These are phyloP conservation scores for Crocuta crocuta DNA, from an alignment of 2,113 vertebrate genomes.

Conservation along the genomic window DNA sequence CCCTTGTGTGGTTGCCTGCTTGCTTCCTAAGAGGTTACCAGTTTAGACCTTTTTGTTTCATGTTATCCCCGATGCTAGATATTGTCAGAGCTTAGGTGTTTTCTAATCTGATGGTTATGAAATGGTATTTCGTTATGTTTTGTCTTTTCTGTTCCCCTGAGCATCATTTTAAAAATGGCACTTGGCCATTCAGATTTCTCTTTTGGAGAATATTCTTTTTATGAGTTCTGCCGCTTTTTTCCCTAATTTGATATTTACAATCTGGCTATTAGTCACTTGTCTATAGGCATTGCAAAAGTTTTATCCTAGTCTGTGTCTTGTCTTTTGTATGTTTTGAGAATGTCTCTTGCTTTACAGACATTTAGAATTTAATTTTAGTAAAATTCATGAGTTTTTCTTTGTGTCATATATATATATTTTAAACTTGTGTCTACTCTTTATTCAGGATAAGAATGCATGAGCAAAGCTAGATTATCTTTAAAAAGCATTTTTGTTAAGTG, in stretches of 20 bases:
- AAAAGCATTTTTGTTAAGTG: no score
- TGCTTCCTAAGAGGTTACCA: neutral
- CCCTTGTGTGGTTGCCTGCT: neutral
- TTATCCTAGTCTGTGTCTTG: neutral
- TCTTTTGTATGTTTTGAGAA: neutral
- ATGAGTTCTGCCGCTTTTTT: neutral
- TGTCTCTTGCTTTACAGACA: neutral
- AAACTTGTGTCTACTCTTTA: no score
- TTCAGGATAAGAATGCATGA: no score
- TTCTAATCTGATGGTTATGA: neutral
- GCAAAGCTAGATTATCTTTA: no score
- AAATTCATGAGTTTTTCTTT: neutral
- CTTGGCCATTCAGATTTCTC: neutral
- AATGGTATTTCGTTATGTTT: constrained; percentile 3
- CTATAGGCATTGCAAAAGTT: neutral
- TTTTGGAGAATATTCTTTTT: constrained; percentile 38
- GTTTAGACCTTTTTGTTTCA: neutral
- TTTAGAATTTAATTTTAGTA: neutral
- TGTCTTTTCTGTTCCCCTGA: neutral
- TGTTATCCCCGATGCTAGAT: neutral
- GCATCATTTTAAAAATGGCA: constrained; percentile 15
- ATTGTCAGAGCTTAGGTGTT: neutral
- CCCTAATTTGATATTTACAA: neutral
- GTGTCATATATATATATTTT: no score
- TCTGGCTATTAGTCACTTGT: neutral